Base-by-base conservation (phyloP, 2,797 vertebrate species). In the Neomorphus geoffroyi region DNA sequence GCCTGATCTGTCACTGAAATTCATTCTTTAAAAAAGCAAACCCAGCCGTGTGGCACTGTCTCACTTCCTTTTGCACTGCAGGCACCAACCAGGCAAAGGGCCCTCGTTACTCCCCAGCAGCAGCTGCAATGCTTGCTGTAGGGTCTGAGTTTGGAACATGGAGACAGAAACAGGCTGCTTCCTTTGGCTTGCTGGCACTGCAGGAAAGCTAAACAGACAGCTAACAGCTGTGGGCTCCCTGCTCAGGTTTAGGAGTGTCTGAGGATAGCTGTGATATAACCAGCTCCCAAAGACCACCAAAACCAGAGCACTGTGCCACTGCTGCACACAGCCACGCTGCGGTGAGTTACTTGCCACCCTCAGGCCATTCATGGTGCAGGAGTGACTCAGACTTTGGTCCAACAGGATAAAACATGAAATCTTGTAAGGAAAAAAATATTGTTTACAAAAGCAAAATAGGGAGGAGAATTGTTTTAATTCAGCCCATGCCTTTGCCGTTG, bases 391-490 rank as follows among this genome's bases (percentile, higher is more conserved):
- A 48, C 71, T 91, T 92, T 80, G 65, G 64, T 83, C n/a, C 33
- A 74, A 37, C 37, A 65, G 37, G 41, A 80, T 64, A 84, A 91
- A 82, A 24, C 7, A 24, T 27, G 35, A 86, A 19, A 88, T 57
- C 50, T n/a, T 21, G 9, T 1, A 3, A 10, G 2, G 1, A 3
- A 18, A 6, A 23, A 28, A 19, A 9, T 7, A 22, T 3, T 51
- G 10, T 27, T 94, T 83, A 46, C 24, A 62, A 57, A 81, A 71
- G 11, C 10, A 6, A 80, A 78, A 27, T 5, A 71, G 18, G 23
- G 46, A 43, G 50, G 23, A 86, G 35, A 79, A 84, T 19, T 70
- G 53, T 41, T 46, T n/a, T 23, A 72, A 72, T 48, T 13, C 75
- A 88, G 28, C 19, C 66, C 35, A 9, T 43, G 39, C 11, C 35